Conservation (phyloP, 1,140 invertebrate species). For the Teleopsis dalmanni region DNA sequence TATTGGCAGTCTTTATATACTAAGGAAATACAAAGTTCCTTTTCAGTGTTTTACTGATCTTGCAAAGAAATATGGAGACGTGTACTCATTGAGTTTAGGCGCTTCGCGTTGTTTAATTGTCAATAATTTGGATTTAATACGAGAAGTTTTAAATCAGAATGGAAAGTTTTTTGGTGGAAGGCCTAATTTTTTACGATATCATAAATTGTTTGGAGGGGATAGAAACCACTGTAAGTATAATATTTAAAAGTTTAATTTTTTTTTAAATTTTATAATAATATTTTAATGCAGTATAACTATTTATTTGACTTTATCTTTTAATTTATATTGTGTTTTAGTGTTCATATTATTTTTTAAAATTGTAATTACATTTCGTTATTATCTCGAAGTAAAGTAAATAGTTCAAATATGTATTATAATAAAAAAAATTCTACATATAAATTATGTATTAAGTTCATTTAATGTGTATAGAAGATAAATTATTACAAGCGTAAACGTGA, state of each 20-base stretch:
- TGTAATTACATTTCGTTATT: constrained; percentile 30
- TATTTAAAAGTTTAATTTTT: neutral
- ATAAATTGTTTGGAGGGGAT: constrained; percentile 65
- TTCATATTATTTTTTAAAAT: constrained; percentile 1
- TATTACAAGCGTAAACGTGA: too few species aligned
- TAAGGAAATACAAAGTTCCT: constrained; percentile 58
- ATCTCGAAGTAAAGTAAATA: constrained; percentile 4
- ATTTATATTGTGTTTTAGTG: neutral
- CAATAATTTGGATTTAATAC: constrained; percentile 64
- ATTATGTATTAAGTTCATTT: too few species aligned
- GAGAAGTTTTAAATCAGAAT: constrained; percentile 72
- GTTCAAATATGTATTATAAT: too few species aligned
- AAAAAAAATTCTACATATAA: too few species aligned
- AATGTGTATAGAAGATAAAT: too few species aligned
- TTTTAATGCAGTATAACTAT: neutral
- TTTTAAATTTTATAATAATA: neutral
- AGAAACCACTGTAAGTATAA: constrained; percentile 73
- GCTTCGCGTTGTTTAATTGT: constrained; percentile 64
- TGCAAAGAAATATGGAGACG: constrained; percentile 63
- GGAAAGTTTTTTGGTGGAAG: constrained; percentile 71
- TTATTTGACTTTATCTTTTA: neutral
- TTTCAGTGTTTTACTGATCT: constrained; percentile 66
- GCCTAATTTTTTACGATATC: constrained; percentile 69
- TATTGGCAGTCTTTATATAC: constrained; percentile 61
- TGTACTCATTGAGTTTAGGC: constrained; percentile 67